Conservation (phyloP, 1,140 invertebrate genomes). For the Microplitis demolitor region DNA sequence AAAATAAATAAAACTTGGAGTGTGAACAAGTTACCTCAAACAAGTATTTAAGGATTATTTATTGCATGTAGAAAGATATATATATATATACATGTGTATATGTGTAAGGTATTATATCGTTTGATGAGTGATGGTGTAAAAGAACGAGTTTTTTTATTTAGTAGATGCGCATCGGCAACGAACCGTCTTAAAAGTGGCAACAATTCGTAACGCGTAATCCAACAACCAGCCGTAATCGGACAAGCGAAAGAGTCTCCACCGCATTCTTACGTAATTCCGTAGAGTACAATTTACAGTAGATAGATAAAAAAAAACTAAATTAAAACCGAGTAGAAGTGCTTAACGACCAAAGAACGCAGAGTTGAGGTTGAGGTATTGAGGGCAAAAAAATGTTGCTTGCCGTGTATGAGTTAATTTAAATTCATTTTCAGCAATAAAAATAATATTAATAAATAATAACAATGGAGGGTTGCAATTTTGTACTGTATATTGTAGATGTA, state of each 20-base stretch:
- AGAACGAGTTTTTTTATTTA: not conserved
- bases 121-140: not conserved
- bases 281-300: no score
- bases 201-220: constrained; percentile 24
- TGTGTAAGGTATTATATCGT: not conserved
- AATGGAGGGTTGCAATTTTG: constrained; percentile 10
- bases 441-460: not conserved
- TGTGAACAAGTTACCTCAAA: constrained; percentile 9
- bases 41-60: not conserved
- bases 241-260: constrained; percentile 28
- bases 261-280: constrained; percentile 41
- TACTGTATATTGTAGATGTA: not conserved
- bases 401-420: no score
- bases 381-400: not conserved
- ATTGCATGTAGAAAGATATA: not conserved
- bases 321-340: constrained; percentile 17
- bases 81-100: not conserved
- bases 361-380: not conserved
- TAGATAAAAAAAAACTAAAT: constrained; percentile 29
- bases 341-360: constrained; percentile 19
- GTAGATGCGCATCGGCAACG: constrained; percentile 4
- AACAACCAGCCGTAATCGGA: constrained; percentile 22
- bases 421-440: not conserved
- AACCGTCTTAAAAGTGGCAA: constrained; percentile 28
- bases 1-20: constrained; percentile 1